These are phyloP conservation scores for Anthonomus grandis DNA, from an alignment of 1,140 invertebrate genomes.

Conservation along the genomic window DNA sequence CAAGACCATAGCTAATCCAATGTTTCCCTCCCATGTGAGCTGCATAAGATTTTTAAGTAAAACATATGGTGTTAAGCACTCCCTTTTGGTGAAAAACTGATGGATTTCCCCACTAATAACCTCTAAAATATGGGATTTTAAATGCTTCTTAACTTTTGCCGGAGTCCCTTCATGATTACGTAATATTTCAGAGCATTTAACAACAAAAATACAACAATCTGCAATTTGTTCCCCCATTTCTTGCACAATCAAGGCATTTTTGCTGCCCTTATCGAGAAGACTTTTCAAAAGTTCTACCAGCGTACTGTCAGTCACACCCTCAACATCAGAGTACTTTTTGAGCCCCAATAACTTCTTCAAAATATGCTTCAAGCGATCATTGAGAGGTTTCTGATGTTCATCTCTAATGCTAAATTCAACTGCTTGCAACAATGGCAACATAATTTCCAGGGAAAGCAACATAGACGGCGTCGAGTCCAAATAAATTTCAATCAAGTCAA, in stretches of 20 bases:
- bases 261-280: constrained; percentile 61
- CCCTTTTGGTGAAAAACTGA: constrained; percentile 60
- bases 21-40: constrained; percentile 60
- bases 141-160: constrained; percentile 44
- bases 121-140: constrained; percentile 48
- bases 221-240: constrained; percentile 65
- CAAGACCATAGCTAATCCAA: constrained; percentile 54
- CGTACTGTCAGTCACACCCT: constrained; percentile 56
- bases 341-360: constrained; percentile 59
- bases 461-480: constrained; percentile 64
- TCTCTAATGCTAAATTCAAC: constrained; percentile 67
- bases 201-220: constrained; percentile 62
- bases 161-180: constrained; percentile 30
- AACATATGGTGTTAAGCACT: constrained; percentile 59
- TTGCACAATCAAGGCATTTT: constrained; percentile 61
- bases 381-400: constrained; percentile 63
- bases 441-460: constrained; percentile 62
- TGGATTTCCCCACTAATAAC: constrained; percentile 55
- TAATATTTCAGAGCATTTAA: constrained; percentile 58
- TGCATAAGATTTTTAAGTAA: constrained; percentile 64
- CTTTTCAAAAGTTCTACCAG: constrained; percentile 57
- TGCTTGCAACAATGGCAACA: constrained; percentile 61
- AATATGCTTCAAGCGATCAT: constrained; percentile 58
- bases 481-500: constrained; percentile 70
- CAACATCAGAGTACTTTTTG: constrained; percentile 59